Conservation (phyloP, 2,797 vertebrate genomes). For the Adelosebastes latens region DNA sequence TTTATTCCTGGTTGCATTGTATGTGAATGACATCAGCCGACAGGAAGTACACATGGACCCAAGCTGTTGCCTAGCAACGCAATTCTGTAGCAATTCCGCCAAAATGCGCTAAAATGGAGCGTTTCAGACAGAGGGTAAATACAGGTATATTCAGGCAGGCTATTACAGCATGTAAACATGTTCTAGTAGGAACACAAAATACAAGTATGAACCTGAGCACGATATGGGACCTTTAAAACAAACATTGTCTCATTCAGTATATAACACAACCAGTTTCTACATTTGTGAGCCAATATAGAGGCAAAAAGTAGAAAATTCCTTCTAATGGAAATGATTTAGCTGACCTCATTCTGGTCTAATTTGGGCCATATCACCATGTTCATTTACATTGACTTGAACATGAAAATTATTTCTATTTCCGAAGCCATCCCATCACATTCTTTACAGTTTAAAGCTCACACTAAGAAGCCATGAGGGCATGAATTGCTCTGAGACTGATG, state of each 20-base stretch:
- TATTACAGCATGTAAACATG: too few relatives aligned
- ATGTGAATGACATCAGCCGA: too few relatives aligned
- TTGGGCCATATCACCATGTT: conserved; percentile 21
- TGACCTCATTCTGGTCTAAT: conserved; percentile 33
- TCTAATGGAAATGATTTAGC: conserved; percentile 5
- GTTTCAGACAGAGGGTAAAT: too few relatives aligned
- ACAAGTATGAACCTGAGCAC: rapidly evolving
- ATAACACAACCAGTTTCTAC: neutral
- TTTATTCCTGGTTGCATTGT: too few relatives aligned
- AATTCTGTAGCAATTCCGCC: too few relatives aligned
- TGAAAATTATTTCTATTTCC: conserved; percentile 54
- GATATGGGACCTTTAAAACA: neutral
- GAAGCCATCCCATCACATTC: conserved; percentile 21
- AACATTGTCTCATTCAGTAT: neutral
- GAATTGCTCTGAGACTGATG: conserved; percentile 65
- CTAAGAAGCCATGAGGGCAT: conserved; percentile 39
- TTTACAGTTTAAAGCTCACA: conserved; percentile 53
- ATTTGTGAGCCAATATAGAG: neutral
- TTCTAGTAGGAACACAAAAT: too few relatives aligned
- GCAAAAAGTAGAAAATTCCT: neutral
- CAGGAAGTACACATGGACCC: too few relatives aligned
- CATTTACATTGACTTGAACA: conserved; percentile 44
- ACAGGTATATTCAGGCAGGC: too few relatives aligned
- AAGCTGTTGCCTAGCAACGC: too few relatives aligned
- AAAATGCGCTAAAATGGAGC: too few relatives aligned